Evolutionary conservation across 2,113 vertebrate species (phyloP).

Genomic region (Serinus canaria): DNA sequence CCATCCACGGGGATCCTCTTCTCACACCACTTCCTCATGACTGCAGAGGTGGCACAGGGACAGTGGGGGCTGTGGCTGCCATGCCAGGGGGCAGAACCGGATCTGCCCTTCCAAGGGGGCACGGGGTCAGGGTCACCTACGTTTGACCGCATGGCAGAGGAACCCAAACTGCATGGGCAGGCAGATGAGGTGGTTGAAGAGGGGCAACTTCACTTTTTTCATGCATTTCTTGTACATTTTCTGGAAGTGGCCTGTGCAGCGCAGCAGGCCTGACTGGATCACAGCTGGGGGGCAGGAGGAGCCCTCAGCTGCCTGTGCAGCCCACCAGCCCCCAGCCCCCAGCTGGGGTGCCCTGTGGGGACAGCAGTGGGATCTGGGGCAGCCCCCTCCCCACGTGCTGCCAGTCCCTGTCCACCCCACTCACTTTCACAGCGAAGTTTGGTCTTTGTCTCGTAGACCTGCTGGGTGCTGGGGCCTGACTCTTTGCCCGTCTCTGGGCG

Average conservation of each 20-base stretch:
- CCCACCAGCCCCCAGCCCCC: neutral
- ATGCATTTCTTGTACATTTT: constrained; percentile 30
- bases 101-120: neutral
- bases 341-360: accelerated
- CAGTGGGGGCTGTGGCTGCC: too few relatives aligned
- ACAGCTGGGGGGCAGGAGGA: constrained; percentile 65
- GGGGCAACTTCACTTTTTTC: constrained; percentile 43
- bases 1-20: constrained; percentile 82
- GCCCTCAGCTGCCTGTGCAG: neutral
- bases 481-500: accelerated
- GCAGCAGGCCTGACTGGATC: constrained; percentile 65
- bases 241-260: constrained; percentile 80
- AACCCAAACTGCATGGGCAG: constrained; percentile 86
- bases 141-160: constrained; percentile 76
- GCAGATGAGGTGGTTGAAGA: constrained; percentile 86
- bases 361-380: accelerated
- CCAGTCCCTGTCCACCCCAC: neutral
- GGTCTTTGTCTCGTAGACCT: constrained; percentile 76
- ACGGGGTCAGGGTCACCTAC: constrained; percentile 48
- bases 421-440: constrained; percentile 83
- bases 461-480: constrained; percentile 62
- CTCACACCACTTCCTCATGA: constrained; percentile 79
- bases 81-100: neutral
- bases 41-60: constrained; percentile 45
- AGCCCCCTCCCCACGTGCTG: neutral